Evolutionary conservation across 2,797 vertebrate genomes (phyloP).

Genomic region (Euthynnus affinis): DNA sequence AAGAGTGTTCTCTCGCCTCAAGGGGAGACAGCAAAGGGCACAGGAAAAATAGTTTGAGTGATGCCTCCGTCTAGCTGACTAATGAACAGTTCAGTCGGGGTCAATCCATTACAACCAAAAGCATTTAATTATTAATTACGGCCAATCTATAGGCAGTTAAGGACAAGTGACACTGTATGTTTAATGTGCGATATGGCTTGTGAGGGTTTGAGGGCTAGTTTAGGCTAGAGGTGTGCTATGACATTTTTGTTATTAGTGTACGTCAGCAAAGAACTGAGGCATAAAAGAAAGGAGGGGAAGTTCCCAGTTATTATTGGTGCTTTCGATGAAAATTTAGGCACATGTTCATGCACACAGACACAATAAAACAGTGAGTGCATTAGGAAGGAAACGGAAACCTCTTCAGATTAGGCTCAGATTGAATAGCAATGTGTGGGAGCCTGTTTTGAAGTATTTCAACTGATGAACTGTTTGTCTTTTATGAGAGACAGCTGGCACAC

Average conservation of each 20-base stretch:
- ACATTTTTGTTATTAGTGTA: slow-evolving; percentile 89
- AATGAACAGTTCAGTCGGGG: slow-evolving; percentile 97
- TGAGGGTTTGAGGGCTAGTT: slow-evolving; percentile 24
- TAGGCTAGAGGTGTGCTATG: slow-evolving; percentile 71
- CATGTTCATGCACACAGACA: slow-evolving; percentile 20
- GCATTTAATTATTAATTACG: slow-evolving; percentile 99
- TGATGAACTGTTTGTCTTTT: slow-evolving; percentile 23
- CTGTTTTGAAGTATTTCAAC: slow-evolving; percentile 1
- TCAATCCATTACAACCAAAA: slow-evolving; percentile 98
- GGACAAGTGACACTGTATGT: slow-evolving; percentile 93
- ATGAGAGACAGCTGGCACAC: slow-evolving; percentile 5
- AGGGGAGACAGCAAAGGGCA: slow-evolving; percentile 86
- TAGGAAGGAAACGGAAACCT: not conserved
- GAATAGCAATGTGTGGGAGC: not conserved
- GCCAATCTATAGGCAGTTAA: slow-evolving; percentile 91
- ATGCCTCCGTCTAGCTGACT: slow-evolving; percentile 95
- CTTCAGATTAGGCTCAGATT: not conserved
- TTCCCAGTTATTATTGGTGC: slow-evolving; percentile 59
- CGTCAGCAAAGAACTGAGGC: slow-evolving; percentile 85
- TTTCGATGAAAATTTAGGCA: slow-evolving; percentile 44
- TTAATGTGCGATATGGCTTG: slow-evolving; percentile 90
- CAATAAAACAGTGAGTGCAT: not conserved
- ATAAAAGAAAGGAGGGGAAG: slow-evolving; percentile 38
- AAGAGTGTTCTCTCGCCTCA: slow-evolving; percentile 59
- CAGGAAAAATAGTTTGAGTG: slow-evolving; percentile 93